Conservation (phyloP, 2,888 invertebrate species). For the Drosophila imparisetae region DNA sequence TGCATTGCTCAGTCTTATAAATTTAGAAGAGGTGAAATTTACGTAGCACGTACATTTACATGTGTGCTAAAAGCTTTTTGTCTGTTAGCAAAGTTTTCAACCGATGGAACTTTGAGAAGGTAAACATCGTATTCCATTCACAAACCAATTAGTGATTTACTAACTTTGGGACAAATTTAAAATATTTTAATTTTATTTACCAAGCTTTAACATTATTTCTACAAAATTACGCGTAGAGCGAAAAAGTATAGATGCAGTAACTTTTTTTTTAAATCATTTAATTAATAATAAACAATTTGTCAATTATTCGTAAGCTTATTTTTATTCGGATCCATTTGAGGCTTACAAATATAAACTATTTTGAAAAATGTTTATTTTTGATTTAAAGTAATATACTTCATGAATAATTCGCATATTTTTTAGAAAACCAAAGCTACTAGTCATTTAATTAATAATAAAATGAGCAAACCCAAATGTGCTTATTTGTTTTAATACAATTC, state of each 20-base stretch:
- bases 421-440: neutral
- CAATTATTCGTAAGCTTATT: neutral
- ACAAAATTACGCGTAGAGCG: neutral
- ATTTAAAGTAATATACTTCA: neutral
- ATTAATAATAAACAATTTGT: neutral
- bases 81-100: conserved; percentile 1
- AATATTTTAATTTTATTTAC: neutral
- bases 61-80: conserved; percentile 6
- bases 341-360: neutral
- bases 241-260: neutral
- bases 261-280: no score
- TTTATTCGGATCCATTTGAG: neutral
- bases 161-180: neutral
- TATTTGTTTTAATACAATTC: neutral
- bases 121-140: neutral
- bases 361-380: neutral
- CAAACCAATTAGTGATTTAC: neutral
- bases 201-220: neutral
- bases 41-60: neutral
- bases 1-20: neutral
- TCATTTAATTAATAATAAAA: conserved; percentile 10
- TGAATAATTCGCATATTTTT: neutral
- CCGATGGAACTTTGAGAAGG: neutral
- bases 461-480: neutral
- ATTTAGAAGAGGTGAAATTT: conserved; percentile 3